Evolutionary conservation across 2,113 vertebrate species (phyloP).

Genomic region (Oxygymnocypris stewartii): DNA sequence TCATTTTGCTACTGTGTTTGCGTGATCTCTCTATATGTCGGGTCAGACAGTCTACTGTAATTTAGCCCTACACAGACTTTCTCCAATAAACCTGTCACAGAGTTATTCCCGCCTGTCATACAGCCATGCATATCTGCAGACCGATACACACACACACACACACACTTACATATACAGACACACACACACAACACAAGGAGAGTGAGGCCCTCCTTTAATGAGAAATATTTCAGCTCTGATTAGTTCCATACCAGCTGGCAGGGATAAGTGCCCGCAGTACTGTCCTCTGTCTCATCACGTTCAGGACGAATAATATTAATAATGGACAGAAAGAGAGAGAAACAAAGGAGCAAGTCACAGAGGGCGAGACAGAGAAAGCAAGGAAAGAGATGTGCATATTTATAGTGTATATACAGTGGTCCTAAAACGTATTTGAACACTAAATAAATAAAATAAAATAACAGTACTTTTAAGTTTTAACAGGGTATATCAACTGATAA

Average conservation of each 20-base stretch:
- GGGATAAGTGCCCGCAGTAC: conserved; percentile 65
- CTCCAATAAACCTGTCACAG: conserved; percentile 38
- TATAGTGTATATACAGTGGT: neutral
- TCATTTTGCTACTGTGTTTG: conserved; percentile 10
- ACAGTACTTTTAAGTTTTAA: neutral
- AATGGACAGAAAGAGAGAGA: neutral
- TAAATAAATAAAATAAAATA: neutral
- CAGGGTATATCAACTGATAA: neutral
- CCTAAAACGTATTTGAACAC: neutral
- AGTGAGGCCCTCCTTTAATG: conserved; percentile 72
- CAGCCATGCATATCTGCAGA: conserved; percentile 22
- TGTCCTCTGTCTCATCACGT: conserved; percentile 54
- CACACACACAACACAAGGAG: neutral
- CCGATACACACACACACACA: neutral
- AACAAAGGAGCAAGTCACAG: neutral
- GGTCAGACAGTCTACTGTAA: neutral
- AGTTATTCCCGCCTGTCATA: conserved; percentile 20
- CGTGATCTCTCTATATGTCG: neutral
- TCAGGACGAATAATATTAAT: conserved; percentile 49
- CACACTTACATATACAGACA: neutral
- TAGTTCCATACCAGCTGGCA: conserved; percentile 77
- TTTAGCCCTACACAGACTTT: neutral
- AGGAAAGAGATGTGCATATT: neutral
- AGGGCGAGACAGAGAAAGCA: conserved; percentile 10
- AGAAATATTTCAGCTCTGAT: conserved; percentile 76